phyloP scores from a whole-genome alignment of 2,888 invertebrate species.

The Halictus ligatus region DNA sequence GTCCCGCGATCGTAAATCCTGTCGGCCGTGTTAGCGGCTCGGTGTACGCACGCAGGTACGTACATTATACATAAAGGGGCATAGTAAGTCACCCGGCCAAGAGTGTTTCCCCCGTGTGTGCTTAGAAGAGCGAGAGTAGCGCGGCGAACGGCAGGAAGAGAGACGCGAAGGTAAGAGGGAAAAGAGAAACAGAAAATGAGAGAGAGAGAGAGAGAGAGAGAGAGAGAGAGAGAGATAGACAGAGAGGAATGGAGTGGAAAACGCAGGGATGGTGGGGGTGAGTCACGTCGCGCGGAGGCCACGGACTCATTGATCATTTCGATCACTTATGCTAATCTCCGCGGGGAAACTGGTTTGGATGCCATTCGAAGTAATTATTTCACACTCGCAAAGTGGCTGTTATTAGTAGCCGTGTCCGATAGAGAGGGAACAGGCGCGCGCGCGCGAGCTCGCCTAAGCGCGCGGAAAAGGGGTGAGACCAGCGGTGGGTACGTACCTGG shows the following conservation, averaged over 20 bases:
- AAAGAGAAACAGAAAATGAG: not conserved
- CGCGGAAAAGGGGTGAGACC: slow-evolving; percentile 46
- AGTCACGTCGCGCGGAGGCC: slow-evolving; percentile 69
- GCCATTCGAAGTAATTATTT: slow-evolving; percentile 81
- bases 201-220: no score
- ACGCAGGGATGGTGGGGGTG: slow-evolving; percentile 40
- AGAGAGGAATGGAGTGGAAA: slow-evolving; percentile 10
- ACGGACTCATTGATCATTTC: slow-evolving; percentile 80
- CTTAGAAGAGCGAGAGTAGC: slow-evolving; percentile 45
- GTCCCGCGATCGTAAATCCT: slow-evolving; percentile 70
- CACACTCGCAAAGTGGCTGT: slow-evolving; percentile 80
- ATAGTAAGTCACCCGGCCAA: slow-evolving; percentile 65
- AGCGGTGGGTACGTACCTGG: slow-evolving; percentile 40
- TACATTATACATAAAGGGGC: slow-evolving; percentile 64
- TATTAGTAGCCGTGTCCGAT: slow-evolving; percentile 74
- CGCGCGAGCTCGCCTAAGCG: slow-evolving; percentile 7
- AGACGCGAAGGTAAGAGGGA: not conserved
- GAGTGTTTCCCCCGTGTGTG: slow-evolving; percentile 49
- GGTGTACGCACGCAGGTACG: slow-evolving; percentile 57
- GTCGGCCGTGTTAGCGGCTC: slow-evolving; percentile 47
- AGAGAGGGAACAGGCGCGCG: slow-evolving; percentile 19
- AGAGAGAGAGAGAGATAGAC: slow-evolving; percentile 11
- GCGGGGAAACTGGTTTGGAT: slow-evolving; percentile 79
- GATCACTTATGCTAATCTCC: slow-evolving; percentile 81
- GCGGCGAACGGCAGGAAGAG: slow-evolving; percentile 1